Evolutionary conservation across 2,113 vertebrate species (phyloP).

Genomic region (Ciconia stormi): DNA sequence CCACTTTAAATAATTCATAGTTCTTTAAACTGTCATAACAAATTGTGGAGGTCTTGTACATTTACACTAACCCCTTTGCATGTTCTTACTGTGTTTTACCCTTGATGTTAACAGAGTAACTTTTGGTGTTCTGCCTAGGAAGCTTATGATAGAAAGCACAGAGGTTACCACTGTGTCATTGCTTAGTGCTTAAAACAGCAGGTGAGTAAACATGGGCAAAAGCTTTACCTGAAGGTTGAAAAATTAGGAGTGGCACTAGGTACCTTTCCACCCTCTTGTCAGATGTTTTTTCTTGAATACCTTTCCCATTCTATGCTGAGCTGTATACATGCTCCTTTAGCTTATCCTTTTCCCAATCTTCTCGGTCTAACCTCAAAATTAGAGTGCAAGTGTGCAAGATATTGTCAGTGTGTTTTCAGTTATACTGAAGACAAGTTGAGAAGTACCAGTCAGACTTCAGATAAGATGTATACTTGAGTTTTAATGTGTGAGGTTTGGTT

Average conservation of each 20-base stretch:
- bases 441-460: not conserved
- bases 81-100: not conserved
- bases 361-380: not conserved
- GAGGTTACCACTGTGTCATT: not conserved
- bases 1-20: conserved; percentile 16
- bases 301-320: not conserved
- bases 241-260: not conserved
- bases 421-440: not conserved
- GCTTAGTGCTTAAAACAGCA: not conserved
- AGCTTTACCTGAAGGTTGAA: not conserved
- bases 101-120: not conserved
- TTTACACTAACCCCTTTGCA: conserved; percentile 1
- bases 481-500: not conserved
- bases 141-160: not conserved
- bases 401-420: not conserved
- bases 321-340: not conserved
- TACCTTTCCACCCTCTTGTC: not conserved
- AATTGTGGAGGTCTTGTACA: not conserved
- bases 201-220: not conserved
- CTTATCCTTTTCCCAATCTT: not conserved
- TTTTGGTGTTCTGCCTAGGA: not conserved
- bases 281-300: not conserved
- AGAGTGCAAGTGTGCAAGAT: not conserved
- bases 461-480: not conserved
- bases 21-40: not conserved